Base-by-base conservation (phyloP, 2,797 vertebrate genomes). In the Rachycentron canadum region DNA sequence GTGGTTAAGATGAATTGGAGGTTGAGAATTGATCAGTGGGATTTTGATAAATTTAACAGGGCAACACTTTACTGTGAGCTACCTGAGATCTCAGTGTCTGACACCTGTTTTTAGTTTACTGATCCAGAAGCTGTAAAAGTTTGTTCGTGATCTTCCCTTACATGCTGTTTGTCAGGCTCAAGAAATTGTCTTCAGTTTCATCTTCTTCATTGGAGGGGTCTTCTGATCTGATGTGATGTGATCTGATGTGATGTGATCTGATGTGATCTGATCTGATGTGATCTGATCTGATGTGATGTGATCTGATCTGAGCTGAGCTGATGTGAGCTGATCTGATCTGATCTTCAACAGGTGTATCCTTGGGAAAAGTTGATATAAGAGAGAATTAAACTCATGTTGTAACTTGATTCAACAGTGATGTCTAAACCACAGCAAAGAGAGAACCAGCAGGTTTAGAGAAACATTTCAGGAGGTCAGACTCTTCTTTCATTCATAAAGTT, bases 401-500 rank as follows among this genome's bases (percentile, higher is more conserved):
- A 2, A 26, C 57, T 40, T 26, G 57, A 4, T 40, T 40, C 36
- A 14, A 40, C n/a, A n/a, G 1, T 12, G 13, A 60, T 38, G 21
- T 58, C 14, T 14, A 21, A 36, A 58, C 56, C 11, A 36, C 56
- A 23, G 43, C 19, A 21, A n/a, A 21, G 19, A 47, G 43, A 9
- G 43, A 40, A 14, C 38, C 17, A 41, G 8, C 23, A 14, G 28
- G 25, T 25, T 23, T 3, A 25, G 58, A 23, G 8, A 3, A 45
- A 28, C 60, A 47, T 47, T 38, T 63, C 30, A 73, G 2, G 12
- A 40, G 9, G 52, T 36, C 9, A 21, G 14, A 23, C 47, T 53
- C 12, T 9, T 14, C 28, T 50, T 61, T 49, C 40, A 38, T 69
- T 71, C 36, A 74, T 49, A 65, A 36, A 30, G 34, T 11, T 38